Evolutionary conservation across 1,140 invertebrate species (phyloP).

Genomic region (Piezodorus guildinii): DNA sequence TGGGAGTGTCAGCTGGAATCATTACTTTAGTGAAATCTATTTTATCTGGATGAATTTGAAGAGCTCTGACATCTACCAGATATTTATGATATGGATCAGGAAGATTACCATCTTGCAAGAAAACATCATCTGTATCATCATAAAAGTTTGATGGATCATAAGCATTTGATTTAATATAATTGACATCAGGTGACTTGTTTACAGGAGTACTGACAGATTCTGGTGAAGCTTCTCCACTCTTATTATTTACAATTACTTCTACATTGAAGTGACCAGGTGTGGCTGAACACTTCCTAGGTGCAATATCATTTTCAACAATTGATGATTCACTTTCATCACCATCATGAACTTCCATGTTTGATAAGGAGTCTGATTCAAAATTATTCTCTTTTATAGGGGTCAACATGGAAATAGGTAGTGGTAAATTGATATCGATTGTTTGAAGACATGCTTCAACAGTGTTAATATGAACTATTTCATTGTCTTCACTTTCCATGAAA

Average conservation of each 20-base stretch:
- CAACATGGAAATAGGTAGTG: constrained; percentile 23
- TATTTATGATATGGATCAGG: constrained; percentile 21
- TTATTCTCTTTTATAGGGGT: constrained; percentile 25
- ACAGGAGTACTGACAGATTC: neutral
- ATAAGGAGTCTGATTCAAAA: constrained; percentile 22
- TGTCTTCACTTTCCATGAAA: constrained; percentile 22
- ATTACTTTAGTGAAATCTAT: constrained; percentile 19
- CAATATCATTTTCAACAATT: neutral
- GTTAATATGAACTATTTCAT: constrained; percentile 17
- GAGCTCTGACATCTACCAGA: constrained; percentile 22
- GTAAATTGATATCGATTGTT: constrained; percentile 13
- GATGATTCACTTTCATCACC: constrained; percentile 17
- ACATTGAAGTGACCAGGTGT: constrained; percentile 22
- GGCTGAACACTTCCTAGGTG: neutral
- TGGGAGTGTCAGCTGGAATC: constrained; percentile 17
- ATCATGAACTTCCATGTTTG: constrained; percentile 11
- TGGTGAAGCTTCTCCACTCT: neutral
- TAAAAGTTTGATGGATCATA: constrained; percentile 1
- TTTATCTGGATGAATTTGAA: constrained; percentile 16
- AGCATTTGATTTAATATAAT: constrained; percentile 3
- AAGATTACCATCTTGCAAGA: constrained; percentile 17
- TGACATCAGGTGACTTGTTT: neutral
- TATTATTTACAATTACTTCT: constrained; percentile 20
- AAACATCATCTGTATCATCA: constrained; percentile 20
- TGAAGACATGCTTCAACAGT: constrained; percentile 6